Percentiles rank a stretch among this genome's conserved stretches.
phyloP scores from a whole-genome alignment of 2,113 vertebrate genomes.

The Callocephalon fimbriatum region DNA sequence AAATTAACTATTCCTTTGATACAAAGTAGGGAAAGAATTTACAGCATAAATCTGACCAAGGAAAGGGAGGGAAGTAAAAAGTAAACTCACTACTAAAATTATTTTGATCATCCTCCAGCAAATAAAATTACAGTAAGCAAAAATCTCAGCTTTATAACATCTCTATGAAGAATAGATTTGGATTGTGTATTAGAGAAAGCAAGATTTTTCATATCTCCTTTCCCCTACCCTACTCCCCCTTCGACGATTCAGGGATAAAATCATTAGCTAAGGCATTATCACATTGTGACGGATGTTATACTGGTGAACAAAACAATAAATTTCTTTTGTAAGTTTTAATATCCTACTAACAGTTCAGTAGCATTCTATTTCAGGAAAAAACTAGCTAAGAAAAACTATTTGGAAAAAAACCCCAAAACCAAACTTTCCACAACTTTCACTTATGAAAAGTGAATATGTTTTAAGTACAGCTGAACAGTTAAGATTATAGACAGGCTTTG shows the following conservation, averaged over 20 bases:
- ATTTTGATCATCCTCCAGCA: neutral
- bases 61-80: neutral
- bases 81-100: neutral
- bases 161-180: neutral
- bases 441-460: rapidly evolving
- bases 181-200: neutral
- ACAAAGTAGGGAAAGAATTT: neutral
- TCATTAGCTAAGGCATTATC: neutral
- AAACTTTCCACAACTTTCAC: neutral
- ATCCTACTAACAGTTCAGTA: neutral
- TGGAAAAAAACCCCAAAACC: neutral
- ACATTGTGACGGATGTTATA: neutral
- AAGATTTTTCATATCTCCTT: neutral
- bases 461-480: neutral
- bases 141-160: neutral
- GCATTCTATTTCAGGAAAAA: neutral
- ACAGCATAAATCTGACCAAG: neutral
- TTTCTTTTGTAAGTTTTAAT: neutral
- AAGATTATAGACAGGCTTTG: neutral
- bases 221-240: neutral
- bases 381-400: neutral
- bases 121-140: neutral
- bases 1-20: neutral
- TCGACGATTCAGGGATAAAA: rapidly evolving
- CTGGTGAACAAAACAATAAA: neutral